A percentile compares a stretch with the other conserved stretches of the same genome.
Evolutionary conservation across 2,888 invertebrate genomes (phyloP).

Genomic region (Bombylius discolor): DNA sequence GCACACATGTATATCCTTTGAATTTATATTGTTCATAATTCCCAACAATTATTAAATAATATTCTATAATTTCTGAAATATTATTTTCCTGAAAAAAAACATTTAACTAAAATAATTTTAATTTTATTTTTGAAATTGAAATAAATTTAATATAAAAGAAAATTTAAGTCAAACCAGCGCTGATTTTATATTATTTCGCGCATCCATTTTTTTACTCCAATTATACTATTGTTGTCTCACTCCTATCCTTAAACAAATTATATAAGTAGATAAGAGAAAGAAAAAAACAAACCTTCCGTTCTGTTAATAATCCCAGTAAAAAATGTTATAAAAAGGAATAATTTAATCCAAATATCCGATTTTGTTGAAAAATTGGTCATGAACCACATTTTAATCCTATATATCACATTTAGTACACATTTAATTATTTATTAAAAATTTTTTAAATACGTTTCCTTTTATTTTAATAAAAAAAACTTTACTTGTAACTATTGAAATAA

Average conservation of each 20-base stretch:
- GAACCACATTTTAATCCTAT: conserved; percentile 28
- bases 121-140: too few relatives aligned
- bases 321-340: conserved; percentile 14
- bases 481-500: too few relatives aligned
- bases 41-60: too few relatives aligned
- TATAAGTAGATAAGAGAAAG: neutral
- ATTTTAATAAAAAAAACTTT: too few relatives aligned
- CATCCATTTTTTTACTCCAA: neutral
- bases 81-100: too few relatives aligned
- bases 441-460: too few relatives aligned
- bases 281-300: conserved; percentile 12
- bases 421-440: neutral
- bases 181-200: neutral
- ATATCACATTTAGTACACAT: conserved; percentile 15
- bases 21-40: too few relatives aligned
- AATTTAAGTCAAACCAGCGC: too few relatives aligned
- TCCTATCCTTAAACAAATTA: neutral
- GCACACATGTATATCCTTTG: too few relatives aligned
- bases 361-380: conserved; percentile 26
- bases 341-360: conserved; percentile 31
- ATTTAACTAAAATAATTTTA: too few relatives aligned
- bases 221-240: neutral
- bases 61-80: too few relatives aligned
- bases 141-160: too few relatives aligned
- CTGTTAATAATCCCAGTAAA: conserved; percentile 14